phyloP scores from a whole-genome alignment of 2,113 vertebrate genomes.

The Dasyornis broadbenti region DNA sequence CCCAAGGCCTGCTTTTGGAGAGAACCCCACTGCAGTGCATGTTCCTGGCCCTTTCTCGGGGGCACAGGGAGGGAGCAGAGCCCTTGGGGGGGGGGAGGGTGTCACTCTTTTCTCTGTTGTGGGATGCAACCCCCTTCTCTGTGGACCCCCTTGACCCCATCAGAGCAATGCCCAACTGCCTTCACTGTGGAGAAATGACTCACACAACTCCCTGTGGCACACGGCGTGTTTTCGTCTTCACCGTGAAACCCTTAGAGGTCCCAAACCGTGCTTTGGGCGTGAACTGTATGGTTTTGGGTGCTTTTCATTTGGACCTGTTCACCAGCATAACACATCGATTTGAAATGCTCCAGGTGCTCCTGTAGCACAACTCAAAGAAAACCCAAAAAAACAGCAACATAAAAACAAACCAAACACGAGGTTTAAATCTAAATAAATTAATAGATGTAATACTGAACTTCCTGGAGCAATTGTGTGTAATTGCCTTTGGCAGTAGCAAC shows the following conservation, averaged over 20 bases:
- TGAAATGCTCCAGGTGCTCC: neutral
- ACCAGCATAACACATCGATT: neutral
- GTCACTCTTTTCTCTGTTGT: neutral
- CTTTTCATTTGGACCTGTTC: neutral
- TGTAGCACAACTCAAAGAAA: neutral
- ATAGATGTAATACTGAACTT: neutral
- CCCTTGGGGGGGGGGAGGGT: fast-evolving
- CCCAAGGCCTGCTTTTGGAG: too few species aligned
- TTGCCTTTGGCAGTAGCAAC: neutral
- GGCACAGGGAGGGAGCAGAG: neutral
- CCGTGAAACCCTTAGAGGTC: fast-evolving
- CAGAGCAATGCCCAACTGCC: fast-evolving
- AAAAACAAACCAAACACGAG: fast-evolving
- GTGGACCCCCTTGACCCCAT: too few species aligned
- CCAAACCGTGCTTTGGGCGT: neutral
- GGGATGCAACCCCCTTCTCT: too few species aligned
- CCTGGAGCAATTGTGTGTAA: neutral
- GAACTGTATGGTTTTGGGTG: neutral
- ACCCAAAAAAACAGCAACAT: fast-evolving
- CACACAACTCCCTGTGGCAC: too few species aligned
- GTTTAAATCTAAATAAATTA: neutral
- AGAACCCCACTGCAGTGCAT: fast-evolving
- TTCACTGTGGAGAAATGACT: fast-evolving
- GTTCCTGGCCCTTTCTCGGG: fast-evolving
- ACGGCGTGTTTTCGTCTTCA: fast-evolving